A percentile compares a stretch with the other conserved stretches of the same genome.
Conservation (phyloP, 2,888 invertebrate species). For the Incurvaria masculella region DNA sequence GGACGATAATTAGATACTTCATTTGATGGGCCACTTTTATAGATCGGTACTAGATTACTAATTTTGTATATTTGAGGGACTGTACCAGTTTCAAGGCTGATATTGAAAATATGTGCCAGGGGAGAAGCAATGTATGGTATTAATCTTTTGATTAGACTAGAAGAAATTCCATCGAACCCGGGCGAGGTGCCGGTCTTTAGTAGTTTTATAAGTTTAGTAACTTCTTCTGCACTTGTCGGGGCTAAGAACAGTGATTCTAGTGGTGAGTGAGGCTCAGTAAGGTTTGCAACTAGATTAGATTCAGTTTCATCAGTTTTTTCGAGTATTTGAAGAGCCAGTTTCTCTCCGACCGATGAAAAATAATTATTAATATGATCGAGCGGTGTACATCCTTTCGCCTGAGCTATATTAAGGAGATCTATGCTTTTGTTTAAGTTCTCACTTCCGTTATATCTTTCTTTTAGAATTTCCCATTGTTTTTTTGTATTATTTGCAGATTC, state of each 20-base stretch:
- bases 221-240: background rate
- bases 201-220: background rate
- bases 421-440: background rate
- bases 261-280: background rate
- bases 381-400: background rate
- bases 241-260: background rate
- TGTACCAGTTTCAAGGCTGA: background rate
- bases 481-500: background rate
- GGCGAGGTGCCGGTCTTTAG: background rate
- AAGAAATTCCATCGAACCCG: background rate
- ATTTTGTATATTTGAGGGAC: slow-evolving; percentile 4
- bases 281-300: background rate
- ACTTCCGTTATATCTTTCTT: background rate
- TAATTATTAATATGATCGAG: background rate
- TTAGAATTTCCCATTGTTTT: background rate
- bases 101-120: background rate
- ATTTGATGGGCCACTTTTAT: slow-evolving; percentile 1
- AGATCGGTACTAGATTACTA: slow-evolving; percentile 1
- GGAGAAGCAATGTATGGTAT: background rate
- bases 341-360: background rate
- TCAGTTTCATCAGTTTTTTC: background rate
- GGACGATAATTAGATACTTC: slow-evolving; percentile 4
- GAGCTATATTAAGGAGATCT: background rate
- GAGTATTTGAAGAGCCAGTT: background rate
- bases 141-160: background rate